Evolutionary conservation across 2,797 vertebrate genomes (phyloP).

Genomic region (Malacoraja senta): DNA sequence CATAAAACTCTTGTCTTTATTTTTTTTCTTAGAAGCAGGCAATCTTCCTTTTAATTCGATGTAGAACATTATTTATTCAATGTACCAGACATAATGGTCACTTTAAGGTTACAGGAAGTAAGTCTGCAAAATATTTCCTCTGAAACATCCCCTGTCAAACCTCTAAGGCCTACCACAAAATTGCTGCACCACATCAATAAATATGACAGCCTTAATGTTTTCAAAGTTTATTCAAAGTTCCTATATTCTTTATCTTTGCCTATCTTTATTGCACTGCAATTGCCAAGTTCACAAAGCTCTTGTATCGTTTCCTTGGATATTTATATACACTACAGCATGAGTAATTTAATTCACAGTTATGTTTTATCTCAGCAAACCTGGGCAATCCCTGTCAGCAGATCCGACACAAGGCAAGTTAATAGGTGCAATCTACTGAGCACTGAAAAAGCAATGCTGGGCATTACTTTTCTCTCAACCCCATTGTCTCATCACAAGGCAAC

Average conservation of each 20-base stretch:
- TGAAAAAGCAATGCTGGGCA: background rate
- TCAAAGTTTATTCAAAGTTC: slow-evolving; percentile 31
- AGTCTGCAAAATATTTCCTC: slow-evolving; percentile 39
- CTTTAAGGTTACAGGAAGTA: slow-evolving; percentile 38
- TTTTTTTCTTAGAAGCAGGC: slow-evolving; percentile 25
- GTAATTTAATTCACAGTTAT: background rate
- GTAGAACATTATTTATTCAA: slow-evolving; percentile 36
- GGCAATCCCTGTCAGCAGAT: background rate
- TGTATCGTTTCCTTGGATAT: background rate
- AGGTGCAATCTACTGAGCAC: background rate
- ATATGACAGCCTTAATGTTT: slow-evolving; percentile 37
- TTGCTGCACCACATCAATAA: slow-evolving; percentile 36
- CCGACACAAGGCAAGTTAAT: background rate
- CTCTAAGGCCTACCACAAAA: slow-evolving; percentile 36
- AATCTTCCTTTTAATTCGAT: slow-evolving; percentile 16
- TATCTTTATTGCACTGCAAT: slow-evolving; percentile 33
- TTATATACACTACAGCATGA: slow-evolving; percentile 4
- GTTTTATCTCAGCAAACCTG: slow-evolving; percentile 18
- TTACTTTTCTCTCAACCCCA: background rate
- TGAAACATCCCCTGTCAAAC: slow-evolving; percentile 37
- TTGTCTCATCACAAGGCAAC: background rate
- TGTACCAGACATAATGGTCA: slow-evolving; percentile 35
- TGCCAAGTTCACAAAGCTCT: slow-evolving; percentile 25
- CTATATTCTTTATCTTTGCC: slow-evolving; percentile 31
- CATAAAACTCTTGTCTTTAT: background rate